Percentiles rank a stretch among this genome's conserved stretches.
These are phyloP conservation scores for Saimiri boliviensis DNA, from an alignment of 2,113 vertebrate species.

Conservation along the genomic window DNA sequence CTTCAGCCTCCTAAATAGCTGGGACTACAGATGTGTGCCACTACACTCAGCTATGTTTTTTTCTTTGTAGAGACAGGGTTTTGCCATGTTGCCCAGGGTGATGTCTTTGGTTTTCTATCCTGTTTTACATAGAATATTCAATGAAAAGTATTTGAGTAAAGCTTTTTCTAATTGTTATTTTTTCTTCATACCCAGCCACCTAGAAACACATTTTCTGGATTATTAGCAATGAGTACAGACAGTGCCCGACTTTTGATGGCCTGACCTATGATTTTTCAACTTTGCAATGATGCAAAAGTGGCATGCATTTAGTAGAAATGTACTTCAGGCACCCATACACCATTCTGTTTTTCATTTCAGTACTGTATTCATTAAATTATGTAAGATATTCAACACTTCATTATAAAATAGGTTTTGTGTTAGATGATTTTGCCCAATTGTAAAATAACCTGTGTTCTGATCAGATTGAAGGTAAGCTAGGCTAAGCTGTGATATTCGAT, in stretches of 20 bases:
- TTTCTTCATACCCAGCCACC: not conserved
- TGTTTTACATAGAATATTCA: too few species aligned
- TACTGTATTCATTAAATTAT: not conserved
- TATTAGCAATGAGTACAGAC: not conserved
- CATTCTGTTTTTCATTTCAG: not conserved
- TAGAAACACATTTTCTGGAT: conserved; percentile 15
- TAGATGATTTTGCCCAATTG: not conserved
- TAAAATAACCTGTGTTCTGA: not conserved
- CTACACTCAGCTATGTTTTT: too few species aligned
- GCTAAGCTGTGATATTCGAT: not conserved
- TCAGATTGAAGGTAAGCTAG: not conserved
- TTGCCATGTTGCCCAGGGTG: too few species aligned
- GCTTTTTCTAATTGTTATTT: not conserved
- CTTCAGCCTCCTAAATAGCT: too few species aligned
- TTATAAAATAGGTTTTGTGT: not conserved
- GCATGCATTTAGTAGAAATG: not conserved
- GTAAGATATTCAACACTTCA: not conserved
- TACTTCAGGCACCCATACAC: not conserved
- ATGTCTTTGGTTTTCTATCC: not conserved
- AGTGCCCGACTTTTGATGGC: not conserved
- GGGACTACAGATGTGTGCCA: too few species aligned
- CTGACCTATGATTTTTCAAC: not conserved
- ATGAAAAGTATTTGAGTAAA: too few species aligned
- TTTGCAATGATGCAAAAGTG: not conserved
- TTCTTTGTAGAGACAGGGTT: too few species aligned